These are phyloP conservation scores for Eurypyga helias DNA, from an alignment of 2,113 vertebrate species.

Conservation along the genomic window DNA sequence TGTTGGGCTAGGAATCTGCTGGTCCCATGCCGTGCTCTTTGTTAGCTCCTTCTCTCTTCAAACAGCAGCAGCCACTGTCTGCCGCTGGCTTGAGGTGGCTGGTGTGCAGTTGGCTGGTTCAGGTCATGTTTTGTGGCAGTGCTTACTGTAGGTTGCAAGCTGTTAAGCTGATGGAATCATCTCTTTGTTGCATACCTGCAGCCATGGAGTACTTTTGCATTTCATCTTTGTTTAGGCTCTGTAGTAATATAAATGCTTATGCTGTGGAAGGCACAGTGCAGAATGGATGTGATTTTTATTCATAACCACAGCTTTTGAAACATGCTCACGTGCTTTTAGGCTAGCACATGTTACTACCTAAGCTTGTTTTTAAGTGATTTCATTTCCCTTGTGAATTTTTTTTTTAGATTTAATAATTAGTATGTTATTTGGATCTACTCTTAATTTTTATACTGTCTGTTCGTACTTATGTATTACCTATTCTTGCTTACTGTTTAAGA, in stretches of 20 bases:
- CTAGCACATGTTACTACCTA: neutral
- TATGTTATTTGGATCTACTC: neutral
- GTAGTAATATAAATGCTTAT: neutral
- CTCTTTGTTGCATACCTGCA: neutral
- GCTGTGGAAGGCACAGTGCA: neutral
- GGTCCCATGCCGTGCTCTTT: neutral
- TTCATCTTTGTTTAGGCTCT: neutral
- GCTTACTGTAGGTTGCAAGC: neutral
- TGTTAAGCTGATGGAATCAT: neutral
- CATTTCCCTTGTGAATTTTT: neutral
- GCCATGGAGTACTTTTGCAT: neutral
- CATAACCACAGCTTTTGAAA: neutral
- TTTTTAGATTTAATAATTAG: neutral
- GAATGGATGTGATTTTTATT: neutral
- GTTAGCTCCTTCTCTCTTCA: neutral
- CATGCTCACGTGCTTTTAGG: neutral
- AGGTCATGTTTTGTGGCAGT: accelerated
- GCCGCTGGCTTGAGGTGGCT: neutral
- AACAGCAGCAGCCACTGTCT: neutral
- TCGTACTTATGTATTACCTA: neutral
- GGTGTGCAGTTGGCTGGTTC: neutral
- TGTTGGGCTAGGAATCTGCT: neutral
- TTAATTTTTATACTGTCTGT: neutral
- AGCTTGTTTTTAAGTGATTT: neutral
- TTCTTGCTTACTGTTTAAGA: neutral